phyloP scores from a whole-genome alignment of 2,888 invertebrate species.

The Nyleta sp. region DNA sequence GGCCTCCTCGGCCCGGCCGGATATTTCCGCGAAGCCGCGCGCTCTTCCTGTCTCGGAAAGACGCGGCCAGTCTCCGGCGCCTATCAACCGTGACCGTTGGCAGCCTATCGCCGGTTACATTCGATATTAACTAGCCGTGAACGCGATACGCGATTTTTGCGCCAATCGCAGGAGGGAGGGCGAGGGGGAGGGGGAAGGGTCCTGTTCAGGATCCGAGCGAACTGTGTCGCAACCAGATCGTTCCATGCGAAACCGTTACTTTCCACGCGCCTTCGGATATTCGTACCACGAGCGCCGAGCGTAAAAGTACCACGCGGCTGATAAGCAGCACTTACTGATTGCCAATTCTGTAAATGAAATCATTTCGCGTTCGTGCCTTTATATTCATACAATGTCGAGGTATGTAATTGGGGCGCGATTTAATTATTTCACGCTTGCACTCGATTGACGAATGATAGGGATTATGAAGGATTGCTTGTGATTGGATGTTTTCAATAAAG shows the following conservation, averaged over 20 bases:
- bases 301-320: slow-evolving; percentile 28
- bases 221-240: slow-evolving; percentile 71
- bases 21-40: slow-evolving; percentile 29
- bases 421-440: too few species aligned
- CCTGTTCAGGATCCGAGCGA: slow-evolving; percentile 69
- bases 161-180: slow-evolving; percentile 38
- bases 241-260: slow-evolving; percentile 67
- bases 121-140: slow-evolving; percentile 72
- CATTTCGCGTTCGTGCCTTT: slow-evolving; percentile 39
- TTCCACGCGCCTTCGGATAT: slow-evolving; percentile 68
- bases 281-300: slow-evolving; percentile 56
- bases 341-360: slow-evolving; percentile 54
- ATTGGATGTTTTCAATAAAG: too few species aligned
- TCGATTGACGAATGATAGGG: too few species aligned
- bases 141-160: slow-evolving; percentile 66
- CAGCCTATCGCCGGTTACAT: slow-evolving; percentile 73
- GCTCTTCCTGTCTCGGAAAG: slow-evolving; percentile 49
- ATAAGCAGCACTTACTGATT: slow-evolving; percentile 52
- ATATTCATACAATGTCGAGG: slow-evolving; percentile 16
- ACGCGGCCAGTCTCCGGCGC: slow-evolving; percentile 53
- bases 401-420: slow-evolving; percentile 1
- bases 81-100: slow-evolving; percentile 78
- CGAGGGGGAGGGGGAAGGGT: too few species aligned
- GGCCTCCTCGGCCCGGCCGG: neutral
- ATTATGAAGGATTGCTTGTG: too few species aligned